Evolutionary conservation across 2,888 invertebrate species (phyloP).

Genomic region (Erynnis tages): DNA sequence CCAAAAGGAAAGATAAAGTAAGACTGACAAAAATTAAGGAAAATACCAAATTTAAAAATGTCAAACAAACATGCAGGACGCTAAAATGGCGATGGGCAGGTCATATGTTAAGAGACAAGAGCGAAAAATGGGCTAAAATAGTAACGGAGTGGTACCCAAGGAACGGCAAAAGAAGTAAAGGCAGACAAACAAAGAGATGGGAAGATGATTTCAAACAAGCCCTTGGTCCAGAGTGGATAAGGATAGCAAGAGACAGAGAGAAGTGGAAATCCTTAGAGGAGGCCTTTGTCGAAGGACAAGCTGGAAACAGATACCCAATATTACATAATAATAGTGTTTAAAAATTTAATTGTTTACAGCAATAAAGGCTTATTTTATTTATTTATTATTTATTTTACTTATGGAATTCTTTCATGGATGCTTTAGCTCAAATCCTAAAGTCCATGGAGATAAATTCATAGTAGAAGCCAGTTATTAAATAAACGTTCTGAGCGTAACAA

Average conservation of each 20-base stretch:
- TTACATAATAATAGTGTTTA: not conserved
- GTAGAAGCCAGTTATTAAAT: too few species aligned
- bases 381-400: not conserved
- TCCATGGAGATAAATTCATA: too few species aligned
- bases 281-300: conserved; percentile 25
- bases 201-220: too few species aligned
- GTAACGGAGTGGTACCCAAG: not conserved
- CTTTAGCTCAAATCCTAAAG: too few species aligned
- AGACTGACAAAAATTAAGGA: not conserved
- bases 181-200: conserved; percentile 5
- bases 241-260: conserved; percentile 15
- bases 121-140: not conserved
- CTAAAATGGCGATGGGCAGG: not conserved
- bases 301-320: not conserved
- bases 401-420: too few species aligned
- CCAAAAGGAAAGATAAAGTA: not conserved
- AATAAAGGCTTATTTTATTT: conserved; percentile 25
- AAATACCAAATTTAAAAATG: not conserved
- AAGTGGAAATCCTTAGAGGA: conserved; percentile 24
- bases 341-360: not conserved
- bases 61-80: not conserved
- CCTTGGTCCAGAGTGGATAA: too few species aligned
- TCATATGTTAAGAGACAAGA: not conserved
- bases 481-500: too few species aligned
- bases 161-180: not conserved